Conservation (phyloP, 2,888 invertebrate species). For the Conus canariensis region DNA sequence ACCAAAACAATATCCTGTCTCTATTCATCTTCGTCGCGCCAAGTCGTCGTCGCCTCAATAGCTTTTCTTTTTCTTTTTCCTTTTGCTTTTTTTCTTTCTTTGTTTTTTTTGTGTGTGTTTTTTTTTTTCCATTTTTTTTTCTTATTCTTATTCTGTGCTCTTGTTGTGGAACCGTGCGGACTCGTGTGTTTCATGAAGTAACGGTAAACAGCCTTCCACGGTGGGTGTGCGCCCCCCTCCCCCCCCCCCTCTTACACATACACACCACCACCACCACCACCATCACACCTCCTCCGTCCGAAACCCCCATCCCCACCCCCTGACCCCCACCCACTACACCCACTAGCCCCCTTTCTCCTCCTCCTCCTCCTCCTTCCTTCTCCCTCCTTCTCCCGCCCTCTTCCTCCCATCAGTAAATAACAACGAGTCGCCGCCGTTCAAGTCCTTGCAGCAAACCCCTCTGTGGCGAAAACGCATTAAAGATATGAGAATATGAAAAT, state of each 20-base stretch:
- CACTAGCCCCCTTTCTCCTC: no score
- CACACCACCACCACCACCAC: no score
- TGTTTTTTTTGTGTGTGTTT: no score
- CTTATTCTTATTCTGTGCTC: no score
- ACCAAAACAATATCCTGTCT: neutral
- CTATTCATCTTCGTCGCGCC: neutral
- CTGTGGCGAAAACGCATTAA: conserved; percentile 52
- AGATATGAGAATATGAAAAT: conserved; percentile 60
- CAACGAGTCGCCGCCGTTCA: conserved; percentile 17
- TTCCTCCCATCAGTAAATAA: conserved; percentile 36
- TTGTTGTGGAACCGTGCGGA: no score
- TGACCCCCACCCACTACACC: no score
- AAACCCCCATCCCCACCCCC: no score
- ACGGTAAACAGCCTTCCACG: neutral
- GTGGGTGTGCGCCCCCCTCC: neutral
- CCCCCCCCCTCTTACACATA: neutral
- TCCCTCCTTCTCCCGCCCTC: no score
- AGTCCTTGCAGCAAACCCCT: conserved; percentile 8
- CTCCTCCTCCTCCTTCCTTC: no score
- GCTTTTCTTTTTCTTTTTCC: neutral
- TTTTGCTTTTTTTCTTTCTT: no score
- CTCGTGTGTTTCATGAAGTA: conserved; percentile 2
- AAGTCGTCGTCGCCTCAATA: neutral
- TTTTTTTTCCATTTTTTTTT: no score
- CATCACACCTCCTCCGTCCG: no score